These are phyloP conservation scores for Tokudaia muenninki DNA, from an alignment of 2,797 vertebrate genomes.

Conservation along the genomic window DNA sequence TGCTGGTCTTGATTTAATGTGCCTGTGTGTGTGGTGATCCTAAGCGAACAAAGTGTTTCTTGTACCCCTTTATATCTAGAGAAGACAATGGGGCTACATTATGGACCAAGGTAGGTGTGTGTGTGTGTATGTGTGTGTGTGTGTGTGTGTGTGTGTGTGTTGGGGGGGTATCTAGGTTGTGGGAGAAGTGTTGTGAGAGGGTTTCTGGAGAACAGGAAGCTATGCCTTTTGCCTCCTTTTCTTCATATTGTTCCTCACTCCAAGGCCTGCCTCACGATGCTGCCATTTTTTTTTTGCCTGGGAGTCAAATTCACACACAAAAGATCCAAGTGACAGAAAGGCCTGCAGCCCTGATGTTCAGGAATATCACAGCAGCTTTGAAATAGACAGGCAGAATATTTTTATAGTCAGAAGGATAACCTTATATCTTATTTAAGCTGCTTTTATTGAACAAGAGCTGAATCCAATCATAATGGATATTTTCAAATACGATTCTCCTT, in stretches of 20 bases:
- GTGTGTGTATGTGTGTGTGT: not conserved
- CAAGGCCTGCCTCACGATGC: not conserved
- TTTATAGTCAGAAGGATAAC: not conserved
- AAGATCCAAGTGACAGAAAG: not conserved
- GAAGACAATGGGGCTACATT: not conserved
- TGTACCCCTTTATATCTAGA: not conserved
- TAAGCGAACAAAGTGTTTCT: not conserved
- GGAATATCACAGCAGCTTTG: not conserved
- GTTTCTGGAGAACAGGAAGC: not conserved
- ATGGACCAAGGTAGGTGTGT: not conserved
- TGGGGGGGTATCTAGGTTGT: too few relatives aligned
- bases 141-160: too few relatives aligned
- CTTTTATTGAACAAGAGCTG: conserved; percentile 2
- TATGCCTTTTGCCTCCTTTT: not conserved
- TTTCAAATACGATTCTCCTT: not conserved
- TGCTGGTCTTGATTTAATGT: not conserved
- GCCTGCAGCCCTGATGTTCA: not conserved
- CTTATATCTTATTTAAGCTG: not conserved
- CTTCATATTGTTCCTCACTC: not conserved
- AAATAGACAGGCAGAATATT: not conserved
- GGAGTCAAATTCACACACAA: not conserved
- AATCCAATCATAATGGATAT: conserved; percentile 34
- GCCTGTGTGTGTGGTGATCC: not conserved
- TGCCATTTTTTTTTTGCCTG: not conserved
- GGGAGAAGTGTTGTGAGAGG: not conserved